Base-by-base conservation (phyloP, 1,140 invertebrate genomes). In the Zophobas atratus region DNA sequence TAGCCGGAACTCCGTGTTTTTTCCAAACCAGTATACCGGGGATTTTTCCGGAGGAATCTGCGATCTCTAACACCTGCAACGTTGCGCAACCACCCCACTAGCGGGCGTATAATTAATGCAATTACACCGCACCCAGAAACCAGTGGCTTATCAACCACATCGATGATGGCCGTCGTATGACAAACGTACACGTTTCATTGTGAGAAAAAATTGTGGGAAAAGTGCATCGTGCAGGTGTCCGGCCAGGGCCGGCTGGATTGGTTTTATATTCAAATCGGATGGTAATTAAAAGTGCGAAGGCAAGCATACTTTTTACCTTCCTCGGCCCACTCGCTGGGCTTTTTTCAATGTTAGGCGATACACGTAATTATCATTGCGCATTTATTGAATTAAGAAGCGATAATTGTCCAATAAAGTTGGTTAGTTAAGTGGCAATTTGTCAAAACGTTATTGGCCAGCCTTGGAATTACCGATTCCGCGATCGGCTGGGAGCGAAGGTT, bases 381-480 rank as follows among this genome's bases (percentile, higher is more conserved):
- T 56, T 73, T 55, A 55, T 73, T 73, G 71, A 73, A 72, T 72
- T 53, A 70, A 51, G 51, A 72, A 72, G 34, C 48, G 70, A 72
- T 53, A 46, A 72, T 72, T 67, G 39, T 67, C 39, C 38, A 67
- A 67, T 67, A 67, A 67, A 67, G 43, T 67, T 20, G 32, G 36
- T n/a, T 43, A 43, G 38, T 67, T 67, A 38, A 67, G 41, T 67
- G 60, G 5, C 39, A 43, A 67, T 67, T 67, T 67, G 60, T 67
- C 2, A n/a, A 20, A 3, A 3, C 43, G 49, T 51, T 20, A 51
- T 51, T 2, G n/a, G 4, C 49, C 6, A 51, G 20, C 49, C 49
- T 51, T 51, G 49, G 4, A 20, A 20, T n/a, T 51, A 51, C 6
- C 0, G 6, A n/a, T 20, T 51, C 20, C 49, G 4, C 43, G 3